Evolutionary conservation across 2,888 invertebrate genomes (phyloP).

Genomic region (Ophion slaviceki): DNA sequence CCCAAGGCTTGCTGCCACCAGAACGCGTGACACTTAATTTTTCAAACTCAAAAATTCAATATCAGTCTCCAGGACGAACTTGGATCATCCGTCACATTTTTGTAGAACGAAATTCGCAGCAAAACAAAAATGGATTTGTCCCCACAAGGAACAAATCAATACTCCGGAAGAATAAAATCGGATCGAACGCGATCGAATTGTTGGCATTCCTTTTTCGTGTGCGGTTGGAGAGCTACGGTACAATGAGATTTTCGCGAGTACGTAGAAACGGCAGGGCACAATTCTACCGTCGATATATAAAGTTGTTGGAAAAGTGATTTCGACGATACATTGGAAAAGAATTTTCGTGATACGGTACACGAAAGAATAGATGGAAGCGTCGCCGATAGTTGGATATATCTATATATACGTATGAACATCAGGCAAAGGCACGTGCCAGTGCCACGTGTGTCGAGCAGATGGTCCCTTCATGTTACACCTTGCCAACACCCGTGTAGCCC

Average conservation of each 20-base stretch:
- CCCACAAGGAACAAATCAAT: not conserved
- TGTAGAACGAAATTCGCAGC: not conserved
- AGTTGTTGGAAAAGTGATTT: conserved; percentile 6
- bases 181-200: not conserved
- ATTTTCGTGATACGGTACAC: conserved; percentile 28
- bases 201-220: not conserved
- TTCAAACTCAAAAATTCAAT: too few species aligned
- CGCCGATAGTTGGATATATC: conserved; percentile 77
- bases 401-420: conserved; percentile 58
- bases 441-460: conserved; percentile 81
- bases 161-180: not conserved
- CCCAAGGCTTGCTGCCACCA: too few species aligned
- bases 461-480: conserved; percentile 80
- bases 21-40: too few species aligned
- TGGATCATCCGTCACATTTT: not conserved
- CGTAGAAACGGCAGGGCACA: not conserved
- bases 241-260: not conserved
- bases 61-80: too few species aligned
- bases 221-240: not conserved
- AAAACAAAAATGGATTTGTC: not conserved
- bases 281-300: not conserved
- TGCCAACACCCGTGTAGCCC: conserved; percentile 74
- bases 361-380: conserved; percentile 47
- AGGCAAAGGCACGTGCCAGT: conserved; percentile 80
- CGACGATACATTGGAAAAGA: conserved; percentile 17